These are phyloP conservation scores for Ochotona princeps DNA, from an alignment of 2,113 vertebrate species.

Conservation along the genomic window DNA sequence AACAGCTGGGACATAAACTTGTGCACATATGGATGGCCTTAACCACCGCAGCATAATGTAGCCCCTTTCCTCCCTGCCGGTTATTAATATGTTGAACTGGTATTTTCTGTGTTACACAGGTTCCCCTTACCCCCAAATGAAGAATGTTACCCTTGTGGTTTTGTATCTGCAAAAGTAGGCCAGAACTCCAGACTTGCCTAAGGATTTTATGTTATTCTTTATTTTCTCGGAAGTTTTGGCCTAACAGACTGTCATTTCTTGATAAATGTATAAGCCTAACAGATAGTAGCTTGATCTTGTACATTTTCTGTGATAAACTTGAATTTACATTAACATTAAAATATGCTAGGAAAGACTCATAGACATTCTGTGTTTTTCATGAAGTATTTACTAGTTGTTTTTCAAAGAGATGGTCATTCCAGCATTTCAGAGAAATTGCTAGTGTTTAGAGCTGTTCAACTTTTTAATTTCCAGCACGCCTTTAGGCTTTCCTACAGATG, in stretches of 20 bases:
- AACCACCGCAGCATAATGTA: no score
- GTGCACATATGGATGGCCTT: no score
- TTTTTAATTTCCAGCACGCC: not conserved
- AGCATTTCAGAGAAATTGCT: constrained; percentile 22
- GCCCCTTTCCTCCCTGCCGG: no score
- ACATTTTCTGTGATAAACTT: not conserved
- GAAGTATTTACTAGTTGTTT: not conserved
- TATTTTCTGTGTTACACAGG: not conserved
- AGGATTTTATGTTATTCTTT: constrained; percentile 3
- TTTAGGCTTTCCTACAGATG: not conserved
- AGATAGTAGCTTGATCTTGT: not conserved
- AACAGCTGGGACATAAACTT: no score
- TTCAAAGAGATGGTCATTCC: not conserved
- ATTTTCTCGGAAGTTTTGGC: not conserved
- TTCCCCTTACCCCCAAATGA: not conserved
- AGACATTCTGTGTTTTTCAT: not conserved
- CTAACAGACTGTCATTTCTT: not conserved
- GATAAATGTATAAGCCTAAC: not conserved
- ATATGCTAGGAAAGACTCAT: not conserved
- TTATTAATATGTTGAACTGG: not conserved
- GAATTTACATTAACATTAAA: constrained; percentile 19
- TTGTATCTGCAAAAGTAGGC: not conserved
- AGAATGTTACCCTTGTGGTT: not conserved
- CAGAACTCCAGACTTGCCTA: not conserved
- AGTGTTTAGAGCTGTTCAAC: not conserved